phyloP scores from a whole-genome alignment of 2,797 vertebrate genomes.

The Lophius americanus region DNA sequence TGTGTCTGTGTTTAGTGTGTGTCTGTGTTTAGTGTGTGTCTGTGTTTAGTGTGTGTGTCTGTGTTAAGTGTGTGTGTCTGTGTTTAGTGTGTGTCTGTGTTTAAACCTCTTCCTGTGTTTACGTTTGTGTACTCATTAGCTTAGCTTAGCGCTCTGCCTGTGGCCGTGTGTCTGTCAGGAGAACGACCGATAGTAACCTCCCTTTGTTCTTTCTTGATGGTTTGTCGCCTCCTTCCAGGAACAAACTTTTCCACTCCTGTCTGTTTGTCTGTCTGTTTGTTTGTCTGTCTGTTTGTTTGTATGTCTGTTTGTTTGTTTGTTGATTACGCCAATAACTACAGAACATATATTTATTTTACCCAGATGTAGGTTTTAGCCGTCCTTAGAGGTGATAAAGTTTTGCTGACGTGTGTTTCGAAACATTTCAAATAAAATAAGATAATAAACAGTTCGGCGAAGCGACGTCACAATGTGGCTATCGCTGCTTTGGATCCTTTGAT shows the following conservation, averaged over 20 bases:
- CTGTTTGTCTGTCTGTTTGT: slow-evolving; percentile 9
- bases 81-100: slow-evolving; percentile 7
- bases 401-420: too few relatives aligned
- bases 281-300: background rate
- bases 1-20: too few relatives aligned
- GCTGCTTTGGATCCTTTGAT: too few relatives aligned
- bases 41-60: background rate
- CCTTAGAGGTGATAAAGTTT: too few relatives aligned
- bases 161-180: slow-evolving; percentile 47
- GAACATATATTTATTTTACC: too few relatives aligned
- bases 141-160: slow-evolving; percentile 30
- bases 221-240: too few relatives aligned
- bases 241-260: slow-evolving; percentile 14
- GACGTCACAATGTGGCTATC: too few relatives aligned
- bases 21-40: background rate
- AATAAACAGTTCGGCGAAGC: too few relatives aligned
- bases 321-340: too few relatives aligned
- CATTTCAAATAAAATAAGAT: too few relatives aligned
- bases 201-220: slow-evolving; percentile 55
- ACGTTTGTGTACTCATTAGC: slow-evolving; percentile 27
- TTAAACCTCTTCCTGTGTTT: slow-evolving; percentile 8
- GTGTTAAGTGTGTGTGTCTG: background rate
- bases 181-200: slow-evolving; percentile 76
- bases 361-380: too few relatives aligned
- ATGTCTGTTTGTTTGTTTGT: too few relatives aligned